Conservation (phyloP, 2,113 vertebrate species). For the Chionomys nivalis region DNA sequence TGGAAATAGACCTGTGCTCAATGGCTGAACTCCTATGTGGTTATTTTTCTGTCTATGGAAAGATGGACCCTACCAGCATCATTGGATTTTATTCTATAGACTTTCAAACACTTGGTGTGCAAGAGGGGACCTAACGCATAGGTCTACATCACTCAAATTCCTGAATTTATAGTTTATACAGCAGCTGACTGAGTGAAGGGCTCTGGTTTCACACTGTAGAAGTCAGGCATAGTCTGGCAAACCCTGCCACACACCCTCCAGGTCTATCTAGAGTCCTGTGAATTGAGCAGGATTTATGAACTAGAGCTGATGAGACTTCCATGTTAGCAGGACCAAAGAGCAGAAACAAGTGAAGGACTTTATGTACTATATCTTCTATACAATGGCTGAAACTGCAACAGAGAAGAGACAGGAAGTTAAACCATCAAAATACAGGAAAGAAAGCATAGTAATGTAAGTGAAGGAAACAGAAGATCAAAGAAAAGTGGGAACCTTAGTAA, state of each 20-base stretch:
- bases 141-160: neutral
- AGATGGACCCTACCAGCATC: neutral
- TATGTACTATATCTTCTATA: neutral
- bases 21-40: neutral
- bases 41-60: neutral
- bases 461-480: neutral
- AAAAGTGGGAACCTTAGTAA: neutral
- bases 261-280: neutral
- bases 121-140: neutral
- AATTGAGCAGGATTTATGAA: neutral
- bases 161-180: neutral
- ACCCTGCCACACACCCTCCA: neutral
- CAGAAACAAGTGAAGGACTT: neutral
- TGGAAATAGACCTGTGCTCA: neutral
- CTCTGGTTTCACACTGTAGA: neutral
- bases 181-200: neutral
- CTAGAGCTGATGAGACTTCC: neutral
- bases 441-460: neutral
- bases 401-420: neutral
- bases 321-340: neutral
- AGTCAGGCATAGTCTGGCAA: neutral
- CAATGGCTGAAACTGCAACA: neutral
- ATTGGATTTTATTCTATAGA: neutral
- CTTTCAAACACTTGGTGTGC: neutral
- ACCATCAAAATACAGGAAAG: neutral